Conservation (phyloP, 2,797 vertebrate genomes). For the Spinibarbus caldwelli region DNA sequence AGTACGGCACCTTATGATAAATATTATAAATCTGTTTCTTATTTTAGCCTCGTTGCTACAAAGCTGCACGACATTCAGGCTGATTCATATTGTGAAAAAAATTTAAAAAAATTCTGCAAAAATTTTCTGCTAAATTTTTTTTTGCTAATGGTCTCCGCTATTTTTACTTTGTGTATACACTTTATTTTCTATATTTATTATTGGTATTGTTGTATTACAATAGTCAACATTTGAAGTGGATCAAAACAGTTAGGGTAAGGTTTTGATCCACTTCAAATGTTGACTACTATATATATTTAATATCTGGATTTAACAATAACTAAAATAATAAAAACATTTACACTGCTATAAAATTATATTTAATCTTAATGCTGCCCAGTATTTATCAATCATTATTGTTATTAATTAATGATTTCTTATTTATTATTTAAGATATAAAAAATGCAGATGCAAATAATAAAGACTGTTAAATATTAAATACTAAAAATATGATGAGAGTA, state of each 20-base stretch:
- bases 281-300: too few relatives aligned
- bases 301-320: background rate
- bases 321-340: background rate
- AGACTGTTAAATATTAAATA: background rate
- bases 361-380: background rate
- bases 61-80: background rate
- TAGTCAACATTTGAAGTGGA: too few relatives aligned
- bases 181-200: background rate
- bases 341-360: background rate
- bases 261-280: too few relatives aligned
- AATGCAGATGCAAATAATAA: background rate
- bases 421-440: background rate
- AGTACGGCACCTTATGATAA: background rate
- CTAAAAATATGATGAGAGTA: too few relatives aligned
- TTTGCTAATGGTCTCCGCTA: background rate
- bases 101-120: too few relatives aligned
- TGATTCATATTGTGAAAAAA: background rate
- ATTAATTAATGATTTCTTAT: background rate
- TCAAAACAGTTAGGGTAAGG: too few relatives aligned
- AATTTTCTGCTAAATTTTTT: background rate
- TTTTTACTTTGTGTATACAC: too few relatives aligned
- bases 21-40: background rate
- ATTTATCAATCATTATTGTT: background rate
- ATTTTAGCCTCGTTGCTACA: background rate
- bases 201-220: background rate